A percentile compares a stretch with the other conserved stretches of the same genome.
Conservation (phyloP, 2,888 invertebrate genomes). For the Dynastes maya region DNA sequence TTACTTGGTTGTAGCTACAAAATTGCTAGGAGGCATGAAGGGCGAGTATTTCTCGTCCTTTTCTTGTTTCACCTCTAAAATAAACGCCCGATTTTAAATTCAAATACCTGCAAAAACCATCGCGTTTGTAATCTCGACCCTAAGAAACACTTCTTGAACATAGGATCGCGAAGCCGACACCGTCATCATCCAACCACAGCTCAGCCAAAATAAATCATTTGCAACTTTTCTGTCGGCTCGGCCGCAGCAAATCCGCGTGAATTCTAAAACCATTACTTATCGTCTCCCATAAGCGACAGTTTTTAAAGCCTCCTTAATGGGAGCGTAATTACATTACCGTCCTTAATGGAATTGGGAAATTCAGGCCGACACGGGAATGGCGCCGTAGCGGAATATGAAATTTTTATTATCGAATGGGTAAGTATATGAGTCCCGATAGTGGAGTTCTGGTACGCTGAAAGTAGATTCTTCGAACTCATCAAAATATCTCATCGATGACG, state of each 20-base stretch:
- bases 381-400: slow-evolving; percentile 35
- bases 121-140: slow-evolving; percentile 6
- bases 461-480: slow-evolving; percentile 1
- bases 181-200: not conserved
- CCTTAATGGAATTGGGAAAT: slow-evolving; percentile 49
- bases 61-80: not conserved
- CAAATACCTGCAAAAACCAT: not conserved
- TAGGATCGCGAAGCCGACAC: slow-evolving; percentile 11
- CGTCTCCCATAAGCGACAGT: slow-evolving; percentile 39
- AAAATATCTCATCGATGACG: not conserved
- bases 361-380: slow-evolving; percentile 17
- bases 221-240: not conserved
- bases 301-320: slow-evolving; percentile 43
- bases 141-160: slow-evolving; percentile 18
- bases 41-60: no score
- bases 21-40: no score
- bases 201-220: no score
- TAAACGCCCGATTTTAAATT: slow-evolving; percentile 3
- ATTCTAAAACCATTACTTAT: slow-evolving; percentile 40
- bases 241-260: slow-evolving; percentile 27
- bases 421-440: not conserved
- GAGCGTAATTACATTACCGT: slow-evolving; percentile 48
- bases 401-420: slow-evolving; percentile 47
- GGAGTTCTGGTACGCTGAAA: not conserved
- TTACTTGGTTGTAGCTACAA: not conserved